Conservation (phyloP, 2,888 invertebrate genomes). For the Crioceris asparagi region DNA sequence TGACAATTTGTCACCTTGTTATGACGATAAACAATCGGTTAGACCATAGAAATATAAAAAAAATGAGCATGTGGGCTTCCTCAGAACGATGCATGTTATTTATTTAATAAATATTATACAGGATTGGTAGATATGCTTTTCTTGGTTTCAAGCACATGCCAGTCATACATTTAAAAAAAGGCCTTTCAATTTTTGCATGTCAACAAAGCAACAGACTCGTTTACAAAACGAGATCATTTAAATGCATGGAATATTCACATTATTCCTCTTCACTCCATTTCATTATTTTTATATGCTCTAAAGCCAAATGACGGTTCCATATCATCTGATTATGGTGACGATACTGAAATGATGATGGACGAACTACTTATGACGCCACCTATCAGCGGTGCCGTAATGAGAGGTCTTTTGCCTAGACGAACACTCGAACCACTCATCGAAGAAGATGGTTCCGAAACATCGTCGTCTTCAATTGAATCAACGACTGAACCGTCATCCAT, state of each 20-base stretch:
- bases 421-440: constrained; percentile 73
- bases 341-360: constrained; percentile 73
- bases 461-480: constrained; percentile 30
- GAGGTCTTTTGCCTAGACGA: constrained; percentile 61
- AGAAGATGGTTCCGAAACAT: constrained; percentile 67
- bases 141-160: too few relatives aligned
- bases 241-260: too few relatives aligned
- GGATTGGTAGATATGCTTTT: too few relatives aligned
- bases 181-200: too few relatives aligned
- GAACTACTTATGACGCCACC: constrained; percentile 68
- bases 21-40: constrained; percentile 48
- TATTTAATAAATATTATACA: too few relatives aligned
- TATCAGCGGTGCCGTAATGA: constrained; percentile 58
- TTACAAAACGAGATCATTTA: too few relatives aligned
- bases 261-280: too few relatives aligned
- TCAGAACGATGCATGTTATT: too few relatives aligned
- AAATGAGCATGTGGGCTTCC: too few relatives aligned
- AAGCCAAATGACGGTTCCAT: constrained; percentile 34
- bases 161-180: too few relatives aligned
- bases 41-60: too few relatives aligned
- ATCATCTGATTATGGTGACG: constrained; percentile 61
- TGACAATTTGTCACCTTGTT: constrained; percentile 52
- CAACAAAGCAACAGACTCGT: too few relatives aligned
- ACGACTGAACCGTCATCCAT: constrained; percentile 31
- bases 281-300: constrained; percentile 7